Percentiles rank a stretch among this genome's conserved stretches.
phyloP scores from a whole-genome alignment of 2,888 invertebrate species.

The Galeopsomyia nigrocyanea region DNA sequence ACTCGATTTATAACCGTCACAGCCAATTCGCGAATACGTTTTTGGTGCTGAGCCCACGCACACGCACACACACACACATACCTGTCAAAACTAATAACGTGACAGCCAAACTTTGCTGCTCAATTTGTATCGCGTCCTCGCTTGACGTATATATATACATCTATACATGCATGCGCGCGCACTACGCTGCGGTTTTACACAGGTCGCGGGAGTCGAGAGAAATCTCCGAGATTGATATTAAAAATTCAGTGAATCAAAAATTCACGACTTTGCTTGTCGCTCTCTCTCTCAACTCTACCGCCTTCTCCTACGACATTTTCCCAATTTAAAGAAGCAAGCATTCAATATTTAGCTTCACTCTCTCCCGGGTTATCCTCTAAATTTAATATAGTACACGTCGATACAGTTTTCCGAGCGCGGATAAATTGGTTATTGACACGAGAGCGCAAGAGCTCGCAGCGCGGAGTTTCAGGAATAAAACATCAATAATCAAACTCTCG shows the following conservation, averaged over 20 bases:
- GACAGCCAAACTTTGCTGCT: slow-evolving; percentile 33
- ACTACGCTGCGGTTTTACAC: too few species aligned
- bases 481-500: slow-evolving; percentile 34
- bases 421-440: slow-evolving; percentile 37
- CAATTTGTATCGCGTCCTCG: slow-evolving; percentile 42
- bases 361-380: slow-evolving; percentile 16
- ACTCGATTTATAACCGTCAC: slow-evolving; percentile 31
- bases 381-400: slow-evolving; percentile 27
- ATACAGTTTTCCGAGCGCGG: background rate
- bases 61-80: too few species aligned
- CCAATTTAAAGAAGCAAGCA: slow-evolving; percentile 24
- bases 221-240: slow-evolving; percentile 50
- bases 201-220: background rate
- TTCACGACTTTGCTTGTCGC: slow-evolving; percentile 26
- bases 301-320: slow-evolving; percentile 28
- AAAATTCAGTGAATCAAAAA: slow-evolving; percentile 48
- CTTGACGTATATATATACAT: background rate
- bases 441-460: background rate
- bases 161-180: too few species aligned
- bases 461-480: slow-evolving; percentile 19
- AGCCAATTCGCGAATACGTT: slow-evolving; percentile 28
- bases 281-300: slow-evolving; percentile 5
- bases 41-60: background rate
- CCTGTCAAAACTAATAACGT: slow-evolving; percentile 33
- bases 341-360: slow-evolving; percentile 30